Evolutionary conservation across 35 echinoderm and acorn worm species (phyloP), one percentile per base, ranked within the genome.

Genomic region (Heliocidaris tuberculata): DNA sequence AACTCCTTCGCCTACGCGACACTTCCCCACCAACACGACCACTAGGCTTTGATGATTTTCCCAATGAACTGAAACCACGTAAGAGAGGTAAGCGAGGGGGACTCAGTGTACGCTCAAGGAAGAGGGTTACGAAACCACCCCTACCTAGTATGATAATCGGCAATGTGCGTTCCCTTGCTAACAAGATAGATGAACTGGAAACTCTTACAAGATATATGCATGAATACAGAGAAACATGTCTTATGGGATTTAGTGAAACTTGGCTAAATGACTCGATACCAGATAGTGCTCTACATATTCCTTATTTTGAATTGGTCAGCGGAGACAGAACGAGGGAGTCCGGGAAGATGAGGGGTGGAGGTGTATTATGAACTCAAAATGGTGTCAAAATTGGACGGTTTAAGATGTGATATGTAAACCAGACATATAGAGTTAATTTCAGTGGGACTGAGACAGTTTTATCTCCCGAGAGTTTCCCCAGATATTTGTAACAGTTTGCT

Each of bases 31-130:
- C 88, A 29, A 19, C 88, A 48, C n/a, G n/a, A n/a, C n/a, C n/a
- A n/a, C n/a, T n/a, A n/a, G n/a, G n/a, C n/a, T n/a, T n/a, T n/a
- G n/a, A 90, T 19, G 42, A 32, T 5, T 90, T 90, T 19, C 30
- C 6, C 16, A 3, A 29, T 48, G 88, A 90, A 35, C 4, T 90
- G 13, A 90, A 90, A 90, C 88, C 88, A 32, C 88, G 88, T 48
- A 96, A 94, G 49, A 47, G 86, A 90, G 96, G 96, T 24, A 96
- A 95, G 96, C 35, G 94, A 32, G 96, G 96, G 9, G 96, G 96
- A 31, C 59, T 95, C 31, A 97, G 90, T 86, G 85, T 35, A 78
- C 49, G 94, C 59, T 13, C 85, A 19, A 95, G 92, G 78, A 97
- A 95, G 93, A 89, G 90, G 71, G 88, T 86, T 88, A 90, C 85